Evolutionary conservation across 2,797 vertebrate genomes (phyloP), one percentile per base, ranked within the genome.

Genomic region (Clamator glandarius): DNA sequence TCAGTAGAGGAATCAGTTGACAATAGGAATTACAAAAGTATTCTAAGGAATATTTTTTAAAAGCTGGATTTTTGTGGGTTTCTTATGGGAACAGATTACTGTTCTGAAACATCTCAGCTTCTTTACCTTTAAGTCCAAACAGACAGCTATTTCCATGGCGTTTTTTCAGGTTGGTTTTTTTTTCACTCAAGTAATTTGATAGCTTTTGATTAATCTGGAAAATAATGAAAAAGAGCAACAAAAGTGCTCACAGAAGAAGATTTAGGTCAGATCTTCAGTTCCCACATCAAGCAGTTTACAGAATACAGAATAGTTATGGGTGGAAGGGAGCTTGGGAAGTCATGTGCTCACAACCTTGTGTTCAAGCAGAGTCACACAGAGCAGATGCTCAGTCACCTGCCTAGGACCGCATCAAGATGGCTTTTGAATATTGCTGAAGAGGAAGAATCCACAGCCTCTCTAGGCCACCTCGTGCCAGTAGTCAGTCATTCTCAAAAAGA

Each of bases 41-140:
- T 42, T 41, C 29, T n/a, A 55, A 24, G 14, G 6, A 75, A 50
- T 44, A 44, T 28, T 29, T 25, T 29, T 29, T 10, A 16, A 28
- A 11, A 36, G 11, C 2, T 57, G 2, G 0, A 12, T 44, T 79
- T 85, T 50, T 44, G 6, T 33, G 13, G 2, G 4, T 33, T 19
- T 8, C 0, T 64, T 77, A 80, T 89, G 70, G 15, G 19, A 87
- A 57, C 10, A 28, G 14, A n/a, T 31, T 18, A 15, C 3, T 41
- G 2, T 39, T 5, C 36, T 73, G 46, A 70, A 91, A 41, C 18
- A 18, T 25, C 25, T 72, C 29, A 84, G 5, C 11, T 81, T 73
- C 24, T 68, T 72, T 67, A 15, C 48, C 17, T 39, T 15, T 21
- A 29, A 58, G 18, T 64, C 12, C 21, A 36, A 63, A 33, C 10